phyloP scores from a whole-genome alignment of 2,113 vertebrate species.

The Syngnathus floridae region DNA sequence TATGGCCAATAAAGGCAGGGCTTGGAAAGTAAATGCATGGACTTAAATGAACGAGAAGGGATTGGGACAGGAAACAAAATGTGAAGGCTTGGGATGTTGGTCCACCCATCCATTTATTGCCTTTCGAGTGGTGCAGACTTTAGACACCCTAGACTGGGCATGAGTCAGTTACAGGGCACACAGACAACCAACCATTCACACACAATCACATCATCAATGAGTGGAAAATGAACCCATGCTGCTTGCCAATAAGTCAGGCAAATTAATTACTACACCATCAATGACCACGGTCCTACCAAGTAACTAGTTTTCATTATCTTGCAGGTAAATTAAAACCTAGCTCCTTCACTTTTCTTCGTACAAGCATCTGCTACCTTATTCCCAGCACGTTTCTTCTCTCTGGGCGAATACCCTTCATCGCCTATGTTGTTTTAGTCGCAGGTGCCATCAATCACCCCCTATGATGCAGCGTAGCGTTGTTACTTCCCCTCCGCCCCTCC shows the following conservation, averaged over 20 bases:
- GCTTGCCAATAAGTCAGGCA: no score
- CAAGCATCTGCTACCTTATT: background rate
- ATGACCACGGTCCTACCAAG: background rate
- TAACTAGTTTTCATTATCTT: background rate
- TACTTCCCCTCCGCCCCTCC: background rate
- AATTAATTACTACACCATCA: no score
- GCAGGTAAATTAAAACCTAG: no score
- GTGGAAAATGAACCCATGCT: no score
- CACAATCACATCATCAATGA: no score
- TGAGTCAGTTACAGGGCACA: no score
- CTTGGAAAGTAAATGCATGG: background rate
- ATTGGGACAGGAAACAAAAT: background rate
- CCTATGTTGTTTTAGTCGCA: background rate
- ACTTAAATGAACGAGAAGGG: background rate
- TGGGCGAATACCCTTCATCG: background rate
- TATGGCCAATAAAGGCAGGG: background rate
- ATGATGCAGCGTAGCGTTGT: background rate
- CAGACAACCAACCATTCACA: no score
- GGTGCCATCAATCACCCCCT: background rate
- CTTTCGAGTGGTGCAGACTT: no score
- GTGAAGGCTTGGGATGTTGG: background rate
- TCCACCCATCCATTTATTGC: no score
- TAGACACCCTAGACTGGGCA: no score
- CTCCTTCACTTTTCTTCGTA: background rate
- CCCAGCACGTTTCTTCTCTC: background rate